Evolutionary conservation across 2,113 vertebrate species (phyloP).

Genomic region (Serilophus lunatus): DNA sequence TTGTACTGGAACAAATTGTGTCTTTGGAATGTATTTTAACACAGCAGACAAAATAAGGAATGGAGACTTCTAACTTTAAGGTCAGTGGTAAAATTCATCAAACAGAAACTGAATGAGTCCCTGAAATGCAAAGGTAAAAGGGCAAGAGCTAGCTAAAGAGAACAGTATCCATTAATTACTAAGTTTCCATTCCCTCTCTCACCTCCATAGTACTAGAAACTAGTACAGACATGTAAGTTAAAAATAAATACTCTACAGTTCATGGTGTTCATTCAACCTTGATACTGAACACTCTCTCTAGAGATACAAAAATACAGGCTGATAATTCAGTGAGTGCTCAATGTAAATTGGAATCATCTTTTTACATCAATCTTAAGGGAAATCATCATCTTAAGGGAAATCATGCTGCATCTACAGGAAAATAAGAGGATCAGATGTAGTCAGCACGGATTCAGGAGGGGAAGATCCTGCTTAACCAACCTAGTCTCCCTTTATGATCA

Average conservation of each 20-base stretch:
- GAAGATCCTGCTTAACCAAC: no score
- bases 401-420: no score
- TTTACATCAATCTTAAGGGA: neutral
- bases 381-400: no score
- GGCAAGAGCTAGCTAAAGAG: neutral
- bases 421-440: no score
- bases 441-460: no score
- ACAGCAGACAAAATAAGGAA: neutral
- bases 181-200: neutral
- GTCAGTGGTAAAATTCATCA: neutral
- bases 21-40: conserved; percentile 25
- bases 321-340: neutral
- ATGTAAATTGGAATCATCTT: neutral
- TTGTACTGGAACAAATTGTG: neutral
- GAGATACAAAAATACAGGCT: neutral
- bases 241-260: conserved; percentile 23
- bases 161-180: neutral
- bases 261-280: neutral
- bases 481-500: no score
- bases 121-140: neutral
- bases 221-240: neutral
- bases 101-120: neutral
- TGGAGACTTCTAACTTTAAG: neutral
- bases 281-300: neutral
- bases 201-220: neutral